Evolutionary conservation across 2,113 vertebrate species (phyloP).

Genomic region (Amphiprion ocellaris): DNA sequence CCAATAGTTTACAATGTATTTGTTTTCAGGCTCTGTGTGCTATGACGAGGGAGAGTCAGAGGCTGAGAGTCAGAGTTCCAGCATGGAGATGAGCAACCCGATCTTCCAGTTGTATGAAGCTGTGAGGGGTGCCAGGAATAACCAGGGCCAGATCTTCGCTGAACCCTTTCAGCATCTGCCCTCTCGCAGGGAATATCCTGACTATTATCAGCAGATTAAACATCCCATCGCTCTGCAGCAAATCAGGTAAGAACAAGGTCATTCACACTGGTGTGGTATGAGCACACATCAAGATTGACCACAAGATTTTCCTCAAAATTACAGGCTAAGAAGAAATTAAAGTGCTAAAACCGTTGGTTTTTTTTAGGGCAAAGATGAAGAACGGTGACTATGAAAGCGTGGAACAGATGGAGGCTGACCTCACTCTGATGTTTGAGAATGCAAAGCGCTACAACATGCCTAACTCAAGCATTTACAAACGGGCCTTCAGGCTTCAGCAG

Average conservation of each 20-base stretch:
- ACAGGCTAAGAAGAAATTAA: neutral
- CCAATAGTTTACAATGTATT: neutral
- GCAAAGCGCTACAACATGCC: constrained; percentile 98
- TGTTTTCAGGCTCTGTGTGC: constrained; percentile 83
- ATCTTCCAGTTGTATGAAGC: constrained; percentile 96
- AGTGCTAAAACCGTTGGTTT: neutral
- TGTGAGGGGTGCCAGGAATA: constrained; percentile 92
- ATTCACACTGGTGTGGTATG: neutral
- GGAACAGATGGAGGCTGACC: constrained; percentile 94
- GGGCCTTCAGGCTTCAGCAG: constrained; percentile 95
- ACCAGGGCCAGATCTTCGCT: constrained; percentile 94
- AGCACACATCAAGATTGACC: neutral
- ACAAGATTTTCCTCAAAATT: neutral
- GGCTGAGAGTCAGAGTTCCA: constrained; percentile 94
- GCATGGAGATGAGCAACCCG: constrained; percentile 93
- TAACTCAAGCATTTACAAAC: constrained; percentile 97
- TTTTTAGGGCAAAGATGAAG: constrained; percentile 92
- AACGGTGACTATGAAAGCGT: constrained; percentile 94
- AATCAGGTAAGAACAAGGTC: constrained; percentile 87
- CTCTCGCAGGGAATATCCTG: constrained; percentile 96
- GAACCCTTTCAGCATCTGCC: constrained; percentile 97
- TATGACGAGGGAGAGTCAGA: constrained; percentile 96
- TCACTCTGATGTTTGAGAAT: constrained; percentile 98
- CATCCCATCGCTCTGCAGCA: constrained; percentile 93
- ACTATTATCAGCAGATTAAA: constrained; percentile 99